Base-by-base conservation (phyloP, 2,888 invertebrate species). In the Muschampia plurimacula region DNA sequence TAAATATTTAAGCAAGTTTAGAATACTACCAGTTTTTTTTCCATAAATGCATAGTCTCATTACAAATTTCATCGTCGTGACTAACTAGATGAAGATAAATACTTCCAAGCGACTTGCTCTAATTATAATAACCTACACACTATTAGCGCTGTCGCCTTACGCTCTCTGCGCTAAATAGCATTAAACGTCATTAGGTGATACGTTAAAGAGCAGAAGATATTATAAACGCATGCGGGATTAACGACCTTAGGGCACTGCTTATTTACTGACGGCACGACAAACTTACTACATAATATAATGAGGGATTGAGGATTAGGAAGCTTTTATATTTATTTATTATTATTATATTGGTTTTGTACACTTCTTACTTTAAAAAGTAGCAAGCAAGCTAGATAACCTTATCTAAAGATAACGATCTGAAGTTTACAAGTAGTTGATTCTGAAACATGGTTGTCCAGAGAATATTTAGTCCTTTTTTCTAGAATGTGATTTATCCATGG, bases 51-150 rank as follows among this genome's bases (percentile, higher is more conserved):
- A 41, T 39, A 57, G 7, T 46, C n/a, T 60, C 49, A 36, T 41
- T 39, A 59, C 57, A 80, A 72, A 75, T 74, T 73, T 68, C 67
- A 49, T 65, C 76, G 74, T 77, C 72, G 79, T 77, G 80, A 39
- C 63, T 49, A 57, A 64, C 70, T 65, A 32, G 5, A 57, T 49
- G 65, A 36, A 41, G 62, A 41, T 66, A 64, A 65, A 70, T 70
- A 39, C 57, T 71, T 71, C 71, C 70, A n/a, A 65, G 65, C 46
- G 66, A 71, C 59, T 60, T 66, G 59, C 60, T 66, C 66, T 66
- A 71, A 69, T 60, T 66, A 71, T 66, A 66, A 66, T 39, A 71
- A 60, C 65, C 59, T 59, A 65, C 66, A 66, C 60, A 52, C 66
- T 60, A 71, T 49, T 71, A 66, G 59, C 65, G 65, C 71, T 65